Base-by-base conservation (phyloP, 2,797 vertebrate species). In the Eulemur coronatus region DNA sequence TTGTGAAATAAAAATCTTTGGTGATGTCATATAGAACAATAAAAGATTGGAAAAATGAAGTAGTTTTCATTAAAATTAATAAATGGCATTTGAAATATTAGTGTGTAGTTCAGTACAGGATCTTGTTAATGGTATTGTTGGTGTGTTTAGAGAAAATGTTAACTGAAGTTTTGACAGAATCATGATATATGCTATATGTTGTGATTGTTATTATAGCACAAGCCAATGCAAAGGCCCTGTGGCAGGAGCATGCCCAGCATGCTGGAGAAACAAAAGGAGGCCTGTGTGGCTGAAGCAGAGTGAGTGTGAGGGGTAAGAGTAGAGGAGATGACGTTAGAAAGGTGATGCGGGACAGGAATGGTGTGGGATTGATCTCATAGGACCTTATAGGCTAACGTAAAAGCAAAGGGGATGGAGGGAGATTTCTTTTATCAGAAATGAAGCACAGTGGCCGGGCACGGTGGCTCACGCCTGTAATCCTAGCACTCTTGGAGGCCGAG, bases 61-160 rank as follows among this genome's bases (percentile, higher is more conserved):
- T 65, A 38, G n/a, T 76, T 93, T 95, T 95, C 20, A 69, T 87
- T 86, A 88, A 95, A 72, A 84, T 87, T 91, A 92, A 61, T 88
- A 52, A 84, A 13, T 94, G 57, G 26, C 61, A 65, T 90, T 89
- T 48, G 46, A 95, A 88, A 73, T 81, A 52, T 22, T 80, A 78
- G 52, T 70, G 15, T 94, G 7, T 28, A 67, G 5, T 46, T 93
- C 46, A 43, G 22, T 70, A 43, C 52, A 73, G 41, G 48, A 52
- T 69, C 50, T 84, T 89, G 5, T 41, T 79, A n/a, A 63, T 67
- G 79, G 2, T 50, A 28, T 65, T 78, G 55, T 52, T 91, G 78
- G 33, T 87, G 26, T 87, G 69, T 55, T 41, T 76, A 72, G 50
- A 91, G 75, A n/a, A 87, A 91, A 70, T 33, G 35, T 70, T 93